Evolutionary conservation across 2,888 invertebrate genomes (phyloP), one percentile per base, ranked within the genome.

Genomic region (Caenorhabditis sinica): DNA sequence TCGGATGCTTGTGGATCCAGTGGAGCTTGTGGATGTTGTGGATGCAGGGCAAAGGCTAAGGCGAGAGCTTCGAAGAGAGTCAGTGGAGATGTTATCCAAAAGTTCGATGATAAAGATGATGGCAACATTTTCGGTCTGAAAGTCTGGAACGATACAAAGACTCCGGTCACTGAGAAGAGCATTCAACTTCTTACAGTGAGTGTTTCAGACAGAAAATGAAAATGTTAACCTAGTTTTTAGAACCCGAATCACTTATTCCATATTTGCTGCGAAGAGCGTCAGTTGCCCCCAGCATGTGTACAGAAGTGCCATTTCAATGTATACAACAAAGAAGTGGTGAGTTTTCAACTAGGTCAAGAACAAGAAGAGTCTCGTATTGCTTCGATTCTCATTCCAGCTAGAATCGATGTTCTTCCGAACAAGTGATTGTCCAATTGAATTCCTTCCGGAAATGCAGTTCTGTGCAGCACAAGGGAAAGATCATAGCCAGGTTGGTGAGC

Each of bases 391-490:
- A 56, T 65, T 65, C 45, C 77, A 90, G 89, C 84, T 91, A 3
- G 89, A 91, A 83, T 72, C 74, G 4, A 91, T 91, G 89, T 91
- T 89, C 77, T 87, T 92, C 69, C 89, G 91, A 43, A 89, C 83
- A 30, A 90, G 90, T 63, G 80, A 86, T 13, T 91, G 91, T 40
- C 89, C 91, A 9, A 65, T 92, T 11, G 91, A 90, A 49, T 91
- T 89, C 30, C 88, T 90, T 13, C 90, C 90, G 9, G 91, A 91
- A 60, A 87, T 91, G 71, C 91, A 91, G 51, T 89, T 88, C 63
- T 88, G 88, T 72, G 86, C 90, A 9, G 91, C 90, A 3, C 91
- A 91, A 75, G 91, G 91, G 51, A 79, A 83, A 71, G 89, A 91
- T 74, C 90, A 90, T 61, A 74, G 87, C n/a, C 43, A 58, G 25